Evolutionary conservation across 2,113 vertebrate species (phyloP).

Genomic region (Dermatemys mawii): DNA sequence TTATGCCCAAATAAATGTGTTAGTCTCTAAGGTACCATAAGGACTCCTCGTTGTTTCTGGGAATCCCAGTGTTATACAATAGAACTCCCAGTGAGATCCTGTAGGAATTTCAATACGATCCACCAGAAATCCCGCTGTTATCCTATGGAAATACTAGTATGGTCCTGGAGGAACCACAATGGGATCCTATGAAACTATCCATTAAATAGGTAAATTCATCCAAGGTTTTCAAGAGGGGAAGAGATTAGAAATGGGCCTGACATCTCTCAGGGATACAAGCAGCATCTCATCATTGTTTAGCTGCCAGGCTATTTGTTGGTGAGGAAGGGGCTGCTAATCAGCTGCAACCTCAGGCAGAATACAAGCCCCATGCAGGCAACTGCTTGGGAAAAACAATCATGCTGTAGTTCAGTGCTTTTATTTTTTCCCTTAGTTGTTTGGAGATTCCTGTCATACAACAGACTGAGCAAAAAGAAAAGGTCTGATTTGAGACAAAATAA

Average conservation of each 20-base stretch:
- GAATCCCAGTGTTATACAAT: no score
- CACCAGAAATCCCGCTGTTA: background rate
- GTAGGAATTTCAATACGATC: background rate
- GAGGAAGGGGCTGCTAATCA: slow-evolving; percentile 18
- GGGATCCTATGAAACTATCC: background rate
- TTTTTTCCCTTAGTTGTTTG: background rate
- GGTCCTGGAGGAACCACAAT: no score
- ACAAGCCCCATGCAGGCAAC: background rate
- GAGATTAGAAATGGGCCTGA: background rate
- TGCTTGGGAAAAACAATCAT: slow-evolving; percentile 8
- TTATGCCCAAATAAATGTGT: no score
- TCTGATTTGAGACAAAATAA: slow-evolving; percentile 22
- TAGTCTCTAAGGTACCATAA: no score
- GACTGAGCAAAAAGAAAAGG: background rate
- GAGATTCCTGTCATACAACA: slow-evolving; percentile 19
- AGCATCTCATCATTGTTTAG: background rate
- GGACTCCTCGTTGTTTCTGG: no score
- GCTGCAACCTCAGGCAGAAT: slow-evolving; percentile 18
- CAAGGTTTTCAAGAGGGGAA: background rate
- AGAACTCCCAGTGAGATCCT: background rate
- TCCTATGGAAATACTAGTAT: background rate
- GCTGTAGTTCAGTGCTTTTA: slow-evolving; percentile 6
- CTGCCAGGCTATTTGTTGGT: background rate
- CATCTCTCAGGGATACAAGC: background rate
- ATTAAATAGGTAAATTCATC: background rate